Evolutionary conservation across 2,113 vertebrate genomes (phyloP), one percentile per base, ranked within the genome.

Genomic region (Hylia prasina): DNA sequence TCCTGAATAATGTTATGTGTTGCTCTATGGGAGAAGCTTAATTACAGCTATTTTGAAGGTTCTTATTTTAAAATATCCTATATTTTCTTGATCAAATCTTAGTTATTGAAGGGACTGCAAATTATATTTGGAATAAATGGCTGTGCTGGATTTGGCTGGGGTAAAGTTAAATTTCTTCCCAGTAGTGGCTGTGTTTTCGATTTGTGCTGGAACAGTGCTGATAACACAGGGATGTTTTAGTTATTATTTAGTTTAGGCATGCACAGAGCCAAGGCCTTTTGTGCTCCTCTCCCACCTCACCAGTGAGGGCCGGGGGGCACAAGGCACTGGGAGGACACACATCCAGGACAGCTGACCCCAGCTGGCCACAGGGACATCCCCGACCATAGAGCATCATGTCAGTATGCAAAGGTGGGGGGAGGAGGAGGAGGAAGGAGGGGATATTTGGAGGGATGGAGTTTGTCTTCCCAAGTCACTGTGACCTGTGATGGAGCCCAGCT

Each of bases 301-400:
- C 39, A 2, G 17, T 0, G 4, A 64, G 2, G 58, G 30, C 3
- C 39, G 50, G 13, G 47, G 54, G 50, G 11, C 50, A 71, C 56
- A 28, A 63, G 31, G 57, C 7, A 5, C 1, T 71, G 50, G 20
- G n/a, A 79, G 51, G 51, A 42, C 5, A 11, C 28, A 71, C 16
- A 19, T 16, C 28, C 23, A 30, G 73, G 39, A 66, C 45, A 72
- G 39, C 65, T 79, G 39, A 51, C 3, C 51, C 17, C 51, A 72
- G 1, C 24, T 39, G 57, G 30, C 37, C 72, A 64, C 30, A 58
- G 58, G n/a, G 58, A 53, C n/a, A 53, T 12, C 30, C 51, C 3
- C 2, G 44, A 44, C 44, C 17, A 1, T 23, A 18, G 0, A 3
- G 53, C 1, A 2, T 39, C 45, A 66, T 1, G 28, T 39, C 58